phyloP scores from a whole-genome alignment of 2,888 invertebrate species.

The Tholera decimalis region DNA sequence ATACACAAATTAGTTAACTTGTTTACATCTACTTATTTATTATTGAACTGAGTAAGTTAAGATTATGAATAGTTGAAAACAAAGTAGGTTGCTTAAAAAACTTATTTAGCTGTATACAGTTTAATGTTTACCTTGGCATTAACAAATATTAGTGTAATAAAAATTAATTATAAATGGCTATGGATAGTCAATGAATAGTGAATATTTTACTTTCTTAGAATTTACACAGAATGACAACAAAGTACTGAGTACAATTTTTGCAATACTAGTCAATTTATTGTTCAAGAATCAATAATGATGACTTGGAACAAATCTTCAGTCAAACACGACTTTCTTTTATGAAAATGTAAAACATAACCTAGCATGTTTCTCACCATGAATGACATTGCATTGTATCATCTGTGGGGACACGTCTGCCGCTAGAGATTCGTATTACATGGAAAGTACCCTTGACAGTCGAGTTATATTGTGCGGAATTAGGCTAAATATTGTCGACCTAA shows the following conservation, averaged over 20 bases:
- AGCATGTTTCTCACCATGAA: slow-evolving; percentile 26
- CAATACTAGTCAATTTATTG: background rate
- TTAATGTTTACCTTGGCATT: slow-evolving; percentile 16
- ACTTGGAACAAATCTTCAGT: background rate
- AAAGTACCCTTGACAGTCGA: slow-evolving; percentile 22
- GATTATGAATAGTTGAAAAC: slow-evolving; percentile 9
- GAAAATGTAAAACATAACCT: slow-evolving; percentile 48
- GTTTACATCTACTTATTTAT: slow-evolving; percentile 49
- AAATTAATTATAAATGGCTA: slow-evolving; percentile 37
- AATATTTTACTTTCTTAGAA: background rate
- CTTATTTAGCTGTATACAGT: background rate
- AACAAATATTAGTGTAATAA: slow-evolving; percentile 3
- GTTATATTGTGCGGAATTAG: slow-evolving; percentile 29
- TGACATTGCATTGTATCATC: slow-evolving; percentile 50
- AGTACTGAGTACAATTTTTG: background rate
- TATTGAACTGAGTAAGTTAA: slow-evolving; percentile 14
- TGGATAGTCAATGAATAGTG: slow-evolving; percentile 24
- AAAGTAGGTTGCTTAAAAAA: background rate
- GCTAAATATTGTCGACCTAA: slow-evolving; percentile 31
- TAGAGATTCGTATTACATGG: slow-evolving; percentile 21
- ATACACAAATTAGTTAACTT: slow-evolving; percentile 27
- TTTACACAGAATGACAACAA: background rate
- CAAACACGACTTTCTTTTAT: slow-evolving; percentile 17
- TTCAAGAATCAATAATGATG: background rate
- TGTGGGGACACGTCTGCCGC: slow-evolving; percentile 25